These are phyloP conservation scores for Enteromius thamalakanensis DNA, from an alignment of 2,797 vertebrate species.

Conservation along the genomic window DNA sequence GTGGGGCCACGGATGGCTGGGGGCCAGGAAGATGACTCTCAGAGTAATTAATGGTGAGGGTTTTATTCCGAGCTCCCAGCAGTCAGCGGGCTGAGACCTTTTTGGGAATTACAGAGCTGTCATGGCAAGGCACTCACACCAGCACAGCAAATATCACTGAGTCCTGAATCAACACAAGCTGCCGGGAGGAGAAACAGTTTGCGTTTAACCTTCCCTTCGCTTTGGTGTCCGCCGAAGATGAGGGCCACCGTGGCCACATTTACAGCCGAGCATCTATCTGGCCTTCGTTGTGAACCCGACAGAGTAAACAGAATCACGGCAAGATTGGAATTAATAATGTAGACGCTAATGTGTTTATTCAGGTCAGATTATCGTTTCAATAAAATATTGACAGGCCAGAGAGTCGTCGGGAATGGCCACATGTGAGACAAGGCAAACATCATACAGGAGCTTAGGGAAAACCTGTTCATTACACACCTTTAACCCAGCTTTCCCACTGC, in stretches of 20 bases:
- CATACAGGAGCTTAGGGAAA: slow-evolving; percentile 46
- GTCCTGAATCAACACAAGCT: slow-evolving; percentile 64
- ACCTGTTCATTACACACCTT: slow-evolving; percentile 48
- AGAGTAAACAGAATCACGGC: slow-evolving; percentile 67
- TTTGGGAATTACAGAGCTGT: slow-evolving; percentile 61
- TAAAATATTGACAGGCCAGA: slow-evolving; percentile 71
- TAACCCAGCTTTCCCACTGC: slow-evolving; percentile 32
- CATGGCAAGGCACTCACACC: slow-evolving; percentile 57
- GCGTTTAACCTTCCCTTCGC: slow-evolving; percentile 60
- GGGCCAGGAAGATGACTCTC: slow-evolving; percentile 47
- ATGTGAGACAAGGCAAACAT: slow-evolving; percentile 57
- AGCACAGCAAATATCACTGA: slow-evolving; percentile 63
- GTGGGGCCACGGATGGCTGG: slow-evolving; percentile 34
- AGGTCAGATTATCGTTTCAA: slow-evolving; percentile 71
- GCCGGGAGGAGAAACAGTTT: slow-evolving; percentile 63
- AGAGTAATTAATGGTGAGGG: slow-evolving; percentile 63
- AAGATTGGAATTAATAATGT: slow-evolving; percentile 79
- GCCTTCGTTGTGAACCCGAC: slow-evolving; percentile 60
- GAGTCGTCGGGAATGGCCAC: slow-evolving; percentile 50
- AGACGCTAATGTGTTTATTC: slow-evolving; percentile 74
- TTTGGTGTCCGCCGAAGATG: slow-evolving; percentile 47
- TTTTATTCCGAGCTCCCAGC: slow-evolving; percentile 61
- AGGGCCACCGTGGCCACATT: slow-evolving; percentile 38
- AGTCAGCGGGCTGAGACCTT: slow-evolving; percentile 60
- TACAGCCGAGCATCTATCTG: slow-evolving; percentile 56